phyloP scores from a whole-genome alignment of 2,888 invertebrate species.

The Phengaris alcon region DNA sequence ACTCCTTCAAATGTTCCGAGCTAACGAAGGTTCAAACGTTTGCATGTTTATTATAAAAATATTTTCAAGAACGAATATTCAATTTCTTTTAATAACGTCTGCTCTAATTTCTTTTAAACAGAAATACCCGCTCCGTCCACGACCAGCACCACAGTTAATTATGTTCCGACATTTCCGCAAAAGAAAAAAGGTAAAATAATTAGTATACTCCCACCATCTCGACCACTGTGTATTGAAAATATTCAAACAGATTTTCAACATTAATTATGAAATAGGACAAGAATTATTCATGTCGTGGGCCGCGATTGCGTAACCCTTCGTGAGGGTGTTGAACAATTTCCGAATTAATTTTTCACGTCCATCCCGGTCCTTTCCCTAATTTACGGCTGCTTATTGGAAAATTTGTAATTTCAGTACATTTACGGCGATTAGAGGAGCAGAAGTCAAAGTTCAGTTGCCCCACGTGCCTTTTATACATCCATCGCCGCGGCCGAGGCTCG shows the following conservation, averaged over 20 bases:
- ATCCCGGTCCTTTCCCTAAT: conserved; percentile 44
- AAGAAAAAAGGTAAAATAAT: conserved; percentile 81
- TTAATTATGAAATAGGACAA: conserved; percentile 29
- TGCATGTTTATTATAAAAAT: conserved; percentile 29
- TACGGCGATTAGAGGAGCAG: conserved; percentile 57
- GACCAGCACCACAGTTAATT: conserved; percentile 78
- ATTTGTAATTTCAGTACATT: conserved; percentile 55
- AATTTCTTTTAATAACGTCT: conserved; percentile 31
- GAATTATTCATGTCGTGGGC: conserved; percentile 35
- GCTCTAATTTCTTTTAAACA: conserved; percentile 58
- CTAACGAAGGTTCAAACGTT: conserved; percentile 21
- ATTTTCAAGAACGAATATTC: conserved; percentile 36
- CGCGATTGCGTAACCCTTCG: conserved; percentile 48
- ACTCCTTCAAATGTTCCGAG: conserved; percentile 13
- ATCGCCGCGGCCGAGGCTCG: conserved; percentile 52
- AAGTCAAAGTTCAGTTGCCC: conserved; percentile 54
- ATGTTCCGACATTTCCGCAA: conserved; percentile 78
- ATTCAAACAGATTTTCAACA: conserved; percentile 19
- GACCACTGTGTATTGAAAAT: conserved; percentile 19
- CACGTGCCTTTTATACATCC: conserved; percentile 64
- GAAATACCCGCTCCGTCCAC: conserved; percentile 93
- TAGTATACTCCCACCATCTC: conserved; percentile 23
- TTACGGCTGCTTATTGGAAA: conserved; percentile 45
- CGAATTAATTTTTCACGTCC: conserved; percentile 58
- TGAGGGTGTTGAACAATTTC: conserved; percentile 45